phyloP scores from a whole-genome alignment of 1,140 invertebrate species.

The Lutraria rhynchaena region DNA sequence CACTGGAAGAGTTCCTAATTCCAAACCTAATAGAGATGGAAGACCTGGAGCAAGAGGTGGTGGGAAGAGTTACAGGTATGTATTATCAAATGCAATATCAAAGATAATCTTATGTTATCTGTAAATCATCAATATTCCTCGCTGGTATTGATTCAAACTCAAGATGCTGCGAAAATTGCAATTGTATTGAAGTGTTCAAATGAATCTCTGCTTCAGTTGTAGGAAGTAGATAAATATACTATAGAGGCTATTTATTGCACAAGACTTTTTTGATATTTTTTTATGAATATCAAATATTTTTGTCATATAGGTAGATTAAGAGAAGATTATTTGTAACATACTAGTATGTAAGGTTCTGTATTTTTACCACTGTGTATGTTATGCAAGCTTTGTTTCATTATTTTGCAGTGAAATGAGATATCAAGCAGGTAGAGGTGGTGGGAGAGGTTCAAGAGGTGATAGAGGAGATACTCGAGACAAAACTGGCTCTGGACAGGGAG shows the following conservation, averaged over 20 bases:
- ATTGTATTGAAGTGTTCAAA: too few species aligned
- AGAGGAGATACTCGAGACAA: constrained; percentile 5
- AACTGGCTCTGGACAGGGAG: constrained; percentile 1
- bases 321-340: neutral
- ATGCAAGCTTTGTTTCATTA: neutral
- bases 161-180: too few species aligned
- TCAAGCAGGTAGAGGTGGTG: constrained; percentile 48
- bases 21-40: constrained; percentile 14
- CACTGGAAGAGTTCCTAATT: neutral
- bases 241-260: too few species aligned
- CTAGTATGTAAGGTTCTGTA: neutral
- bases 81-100: too few species aligned
- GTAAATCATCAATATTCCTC: too few species aligned
- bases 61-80: constrained; percentile 54
- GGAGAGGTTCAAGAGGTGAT: constrained; percentile 34
- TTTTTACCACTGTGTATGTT: neutral
- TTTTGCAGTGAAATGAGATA: constrained; percentile 46
- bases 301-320: neutral
- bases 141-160: too few species aligned
- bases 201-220: too few species aligned
- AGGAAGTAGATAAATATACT: too few species aligned
- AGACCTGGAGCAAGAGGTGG: constrained; percentile 30
- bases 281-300: too few species aligned
- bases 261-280: too few species aligned
- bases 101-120: too few species aligned